Conservation (phyloP, 2,888 invertebrate genomes). For the Tricholauxania praeusta region DNA sequence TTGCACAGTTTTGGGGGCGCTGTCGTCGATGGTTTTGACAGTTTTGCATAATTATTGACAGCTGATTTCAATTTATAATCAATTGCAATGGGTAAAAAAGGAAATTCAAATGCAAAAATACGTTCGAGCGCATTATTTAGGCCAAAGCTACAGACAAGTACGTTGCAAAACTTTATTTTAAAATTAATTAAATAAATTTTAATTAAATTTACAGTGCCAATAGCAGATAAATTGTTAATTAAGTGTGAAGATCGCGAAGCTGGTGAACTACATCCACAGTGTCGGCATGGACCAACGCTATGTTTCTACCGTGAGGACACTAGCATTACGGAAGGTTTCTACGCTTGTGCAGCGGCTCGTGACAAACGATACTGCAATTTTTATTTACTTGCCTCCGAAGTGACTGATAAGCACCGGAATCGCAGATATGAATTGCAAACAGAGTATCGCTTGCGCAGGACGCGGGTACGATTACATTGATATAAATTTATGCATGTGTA, state of each 20-base stretch:
- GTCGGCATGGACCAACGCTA: conserved; percentile 82
- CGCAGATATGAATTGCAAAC: conserved; percentile 45
- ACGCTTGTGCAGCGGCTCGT: conserved; percentile 86
- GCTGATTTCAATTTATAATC: too few species aligned
- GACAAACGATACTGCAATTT: conserved; percentile 83
- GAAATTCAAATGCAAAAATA: too few species aligned
- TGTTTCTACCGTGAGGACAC: conserved; percentile 72
- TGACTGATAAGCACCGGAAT: conserved; percentile 44
- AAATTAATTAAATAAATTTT: too few species aligned
- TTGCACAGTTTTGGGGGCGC: too few species aligned
- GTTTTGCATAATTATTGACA: too few species aligned
- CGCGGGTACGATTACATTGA: conserved; percentile 48
- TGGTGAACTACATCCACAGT: conserved; percentile 75
- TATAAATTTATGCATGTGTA: not conserved
- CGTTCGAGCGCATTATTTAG: too few species aligned
- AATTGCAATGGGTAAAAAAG: too few species aligned
- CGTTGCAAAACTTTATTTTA: too few species aligned
- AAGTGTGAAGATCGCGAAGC: conserved; percentile 65
- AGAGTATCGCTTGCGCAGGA: conserved; percentile 42
- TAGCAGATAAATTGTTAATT: conserved; percentile 36
- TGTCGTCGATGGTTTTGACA: too few species aligned
- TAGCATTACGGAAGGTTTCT: conserved; percentile 70
- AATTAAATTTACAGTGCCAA: not conserved
- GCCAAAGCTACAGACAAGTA: too few species aligned
- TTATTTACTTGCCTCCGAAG: conserved; percentile 68